These are phyloP conservation scores for Hemicrepidius hirtus DNA, from an alignment of 2,888 invertebrate genomes.

Conservation along the genomic window DNA sequence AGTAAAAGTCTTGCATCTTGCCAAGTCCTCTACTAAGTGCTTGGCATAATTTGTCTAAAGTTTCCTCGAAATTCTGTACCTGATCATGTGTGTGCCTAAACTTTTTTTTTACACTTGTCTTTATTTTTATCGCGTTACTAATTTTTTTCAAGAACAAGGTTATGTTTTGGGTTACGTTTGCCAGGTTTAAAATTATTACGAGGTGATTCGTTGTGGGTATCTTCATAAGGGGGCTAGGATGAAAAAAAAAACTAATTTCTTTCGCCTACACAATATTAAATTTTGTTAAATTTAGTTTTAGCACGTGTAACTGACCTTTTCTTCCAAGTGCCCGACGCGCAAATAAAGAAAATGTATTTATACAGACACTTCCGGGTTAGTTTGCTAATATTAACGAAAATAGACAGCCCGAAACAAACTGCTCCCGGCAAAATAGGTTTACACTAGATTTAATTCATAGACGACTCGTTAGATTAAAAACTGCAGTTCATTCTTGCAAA, in stretches of 20 bases:
- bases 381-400: constrained; percentile 11
- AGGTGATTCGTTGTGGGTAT: not conserved
- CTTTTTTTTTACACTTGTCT: not conserved
- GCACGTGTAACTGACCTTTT: not conserved
- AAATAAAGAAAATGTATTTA: constrained; percentile 17
- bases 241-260: not conserved
- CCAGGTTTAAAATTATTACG: constrained; percentile 18
- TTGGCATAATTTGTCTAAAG: constrained; percentile 11
- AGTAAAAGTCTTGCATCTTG: constrained; percentile 12
- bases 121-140: constrained; percentile 16
- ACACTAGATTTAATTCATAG: too few relatives aligned
- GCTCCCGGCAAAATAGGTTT: not conserved
- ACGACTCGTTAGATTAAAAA: too few relatives aligned
- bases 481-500: too few relatives aligned
- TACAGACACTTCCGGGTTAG: constrained; percentile 8
- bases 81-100: constrained; percentile 8
- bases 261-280: not conserved
- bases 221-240: not conserved
- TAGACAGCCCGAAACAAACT: constrained; percentile 3
- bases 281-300: not conserved
- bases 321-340: not conserved
- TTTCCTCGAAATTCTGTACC: constrained; percentile 4
- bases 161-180: constrained; percentile 11
- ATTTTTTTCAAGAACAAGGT: constrained; percentile 21
- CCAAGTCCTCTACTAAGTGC: constrained; percentile 27